Conservation (phyloP, 2,113 vertebrate genomes). For the Laticauda colubrina region DNA sequence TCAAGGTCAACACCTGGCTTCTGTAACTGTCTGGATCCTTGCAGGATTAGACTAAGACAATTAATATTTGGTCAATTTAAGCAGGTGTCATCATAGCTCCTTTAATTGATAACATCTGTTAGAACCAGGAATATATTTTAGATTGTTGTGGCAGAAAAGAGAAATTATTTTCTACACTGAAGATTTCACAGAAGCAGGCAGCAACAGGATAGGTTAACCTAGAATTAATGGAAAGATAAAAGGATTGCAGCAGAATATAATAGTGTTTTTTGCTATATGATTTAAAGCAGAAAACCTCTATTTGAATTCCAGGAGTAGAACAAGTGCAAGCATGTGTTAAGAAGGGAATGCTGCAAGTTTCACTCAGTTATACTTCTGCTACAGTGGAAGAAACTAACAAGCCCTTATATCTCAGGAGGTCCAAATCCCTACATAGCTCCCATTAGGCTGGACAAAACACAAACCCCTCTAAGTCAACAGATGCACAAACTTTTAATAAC, state of each 20-base stretch:
- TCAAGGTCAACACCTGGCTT: background rate
- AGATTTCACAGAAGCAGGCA: background rate
- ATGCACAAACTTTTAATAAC: background rate
- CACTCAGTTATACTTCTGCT: background rate
- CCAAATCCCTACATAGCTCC: background rate
- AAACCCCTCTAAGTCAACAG: background rate
- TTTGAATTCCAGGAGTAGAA: background rate
- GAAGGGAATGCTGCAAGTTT: background rate
- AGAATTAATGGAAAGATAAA: background rate
- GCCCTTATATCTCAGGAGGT: slow-evolving; percentile 12
- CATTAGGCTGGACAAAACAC: background rate
- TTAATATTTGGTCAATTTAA: background rate
- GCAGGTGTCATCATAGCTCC: too few species aligned
- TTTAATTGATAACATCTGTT: background rate
- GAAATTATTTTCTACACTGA: background rate
- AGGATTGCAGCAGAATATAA: background rate
- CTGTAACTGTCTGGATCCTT: background rate
- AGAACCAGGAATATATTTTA: background rate
- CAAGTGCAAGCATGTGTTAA: background rate
- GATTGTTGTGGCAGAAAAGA: background rate
- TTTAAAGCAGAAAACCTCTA: background rate
- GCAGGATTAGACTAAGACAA: background rate
- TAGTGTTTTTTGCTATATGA: background rate
- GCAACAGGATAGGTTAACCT: background rate
- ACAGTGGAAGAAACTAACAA: background rate